A percentile compares a stretch with the other conserved stretches of the same genome.
Evolutionary conservation across 2,113 vertebrate species (phyloP).

Genomic region (Myrmophylax atrothorax): DNA sequence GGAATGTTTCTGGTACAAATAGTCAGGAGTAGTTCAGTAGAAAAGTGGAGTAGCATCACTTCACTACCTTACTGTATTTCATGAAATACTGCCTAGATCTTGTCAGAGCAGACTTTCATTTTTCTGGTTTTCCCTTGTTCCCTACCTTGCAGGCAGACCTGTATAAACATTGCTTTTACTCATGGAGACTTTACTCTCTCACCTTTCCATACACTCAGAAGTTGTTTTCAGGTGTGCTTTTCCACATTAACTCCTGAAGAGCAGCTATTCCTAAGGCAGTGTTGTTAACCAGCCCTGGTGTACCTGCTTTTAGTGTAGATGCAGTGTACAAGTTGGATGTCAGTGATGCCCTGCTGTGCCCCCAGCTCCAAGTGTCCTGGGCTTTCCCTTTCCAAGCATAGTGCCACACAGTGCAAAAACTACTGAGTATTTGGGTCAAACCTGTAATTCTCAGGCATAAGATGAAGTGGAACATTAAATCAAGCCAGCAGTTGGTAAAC

Average conservation of each 20-base stretch:
- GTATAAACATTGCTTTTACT: background rate
- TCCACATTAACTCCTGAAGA: background rate
- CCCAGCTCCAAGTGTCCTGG: fast-evolving
- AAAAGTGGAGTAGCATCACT: background rate
- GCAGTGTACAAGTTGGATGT: fast-evolving
- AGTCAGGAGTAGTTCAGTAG: background rate
- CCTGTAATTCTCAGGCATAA: background rate
- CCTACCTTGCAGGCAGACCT: background rate
- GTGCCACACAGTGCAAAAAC: background rate
- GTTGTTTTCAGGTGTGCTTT: background rate
- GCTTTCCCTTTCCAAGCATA: background rate
- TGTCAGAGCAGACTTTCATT: background rate
- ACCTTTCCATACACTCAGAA: background rate
- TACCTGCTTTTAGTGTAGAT: fast-evolving
- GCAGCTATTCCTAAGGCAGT: background rate
- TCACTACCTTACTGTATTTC: background rate
- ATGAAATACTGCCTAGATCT: background rate
- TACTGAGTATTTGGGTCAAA: background rate
- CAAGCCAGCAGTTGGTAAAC: background rate
- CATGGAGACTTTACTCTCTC: background rate
- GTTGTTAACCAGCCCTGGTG: background rate
- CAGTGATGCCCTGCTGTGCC: background rate
- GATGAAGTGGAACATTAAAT: background rate
- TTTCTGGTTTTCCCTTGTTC: background rate
- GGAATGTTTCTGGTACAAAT: background rate